Percentiles rank a stretch among this genome's conserved stretches.
Conservation (phyloP, 2,113 vertebrate species). For the Zosterops hypoxanthus region DNA sequence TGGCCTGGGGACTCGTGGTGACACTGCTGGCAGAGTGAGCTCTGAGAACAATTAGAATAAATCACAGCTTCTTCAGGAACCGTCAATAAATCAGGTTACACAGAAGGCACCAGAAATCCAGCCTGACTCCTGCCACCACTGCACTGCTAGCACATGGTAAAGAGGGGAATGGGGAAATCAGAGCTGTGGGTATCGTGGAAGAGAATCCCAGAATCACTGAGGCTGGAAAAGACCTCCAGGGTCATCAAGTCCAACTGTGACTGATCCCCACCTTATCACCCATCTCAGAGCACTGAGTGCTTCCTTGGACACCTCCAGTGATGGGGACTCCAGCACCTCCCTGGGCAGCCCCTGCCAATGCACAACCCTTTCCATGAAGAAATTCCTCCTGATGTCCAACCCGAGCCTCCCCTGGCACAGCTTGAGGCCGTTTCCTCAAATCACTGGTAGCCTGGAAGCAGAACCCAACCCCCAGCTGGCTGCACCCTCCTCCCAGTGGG, state of each 20-base stretch:
- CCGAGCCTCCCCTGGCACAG: not conserved
- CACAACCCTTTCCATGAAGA: too few species aligned
- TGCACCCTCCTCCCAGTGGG: not conserved
- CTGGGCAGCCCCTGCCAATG: not conserved
- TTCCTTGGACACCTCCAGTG: not conserved
- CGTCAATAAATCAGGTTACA: not conserved
- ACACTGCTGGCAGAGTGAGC: not conserved
- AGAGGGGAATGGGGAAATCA: not conserved
- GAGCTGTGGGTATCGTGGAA: not conserved
- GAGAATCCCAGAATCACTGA: not conserved
- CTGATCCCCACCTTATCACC: not conserved
- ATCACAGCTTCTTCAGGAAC: conserved; percentile 22
- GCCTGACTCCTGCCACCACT: not conserved
- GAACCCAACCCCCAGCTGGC: not conserved
- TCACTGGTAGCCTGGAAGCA: not conserved
- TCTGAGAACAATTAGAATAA: not conserved
- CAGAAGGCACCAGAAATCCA: not conserved
- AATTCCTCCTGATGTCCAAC: not conserved
- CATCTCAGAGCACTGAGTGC: not conserved
- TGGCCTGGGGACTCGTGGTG: not conserved
- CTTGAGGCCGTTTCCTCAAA: not conserved
- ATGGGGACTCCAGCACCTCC: not conserved
- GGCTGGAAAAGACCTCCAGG: not conserved
- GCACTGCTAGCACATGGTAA: fast-evolving
- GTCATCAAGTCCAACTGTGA: not conserved